Conservation (phyloP, 2,888 invertebrate species). For the Caenorhabditis auriculariae region DNA sequence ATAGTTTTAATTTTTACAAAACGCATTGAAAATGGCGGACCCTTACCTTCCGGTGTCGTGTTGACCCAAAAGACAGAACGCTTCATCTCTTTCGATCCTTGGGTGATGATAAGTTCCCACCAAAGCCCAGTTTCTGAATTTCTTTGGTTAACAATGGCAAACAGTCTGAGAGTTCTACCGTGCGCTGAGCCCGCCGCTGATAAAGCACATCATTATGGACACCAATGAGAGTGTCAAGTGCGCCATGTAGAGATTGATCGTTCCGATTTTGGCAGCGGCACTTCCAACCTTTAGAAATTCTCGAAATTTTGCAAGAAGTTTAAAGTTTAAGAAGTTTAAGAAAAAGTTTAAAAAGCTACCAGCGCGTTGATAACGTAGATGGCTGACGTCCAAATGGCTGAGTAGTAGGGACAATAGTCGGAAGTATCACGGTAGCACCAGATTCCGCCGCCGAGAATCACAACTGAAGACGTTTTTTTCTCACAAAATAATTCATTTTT, state of each 20-base stretch:
- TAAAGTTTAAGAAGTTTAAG: too few species aligned
- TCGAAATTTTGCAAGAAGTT: too few species aligned
- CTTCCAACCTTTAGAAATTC: conserved; percentile 35
- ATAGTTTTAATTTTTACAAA: too few species aligned
- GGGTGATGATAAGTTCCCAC: conserved; percentile 59
- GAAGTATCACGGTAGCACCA: conserved; percentile 59
- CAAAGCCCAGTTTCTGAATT: conserved; percentile 41
- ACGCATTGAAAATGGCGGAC: too few species aligned
- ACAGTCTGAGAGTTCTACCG: conserved; percentile 18
- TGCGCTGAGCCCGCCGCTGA: conserved; percentile 48
- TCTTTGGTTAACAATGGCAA: conserved; percentile 2
- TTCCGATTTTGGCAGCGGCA: conserved; percentile 49
- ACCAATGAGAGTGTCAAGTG: conserved; percentile 59
- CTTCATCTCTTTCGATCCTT: conserved; percentile 48
- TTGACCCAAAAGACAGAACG: conserved; percentile 58
- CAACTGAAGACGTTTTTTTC: conserved; percentile 8
- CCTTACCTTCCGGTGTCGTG: conserved; percentile 50
- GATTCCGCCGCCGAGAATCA: conserved; percentile 56
- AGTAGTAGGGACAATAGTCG: conserved; percentile 62
- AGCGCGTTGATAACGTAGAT: conserved; percentile 50
- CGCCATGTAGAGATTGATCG: conserved; percentile 54
- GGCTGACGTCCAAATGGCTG: conserved; percentile 59
- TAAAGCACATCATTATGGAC: conserved; percentile 56
- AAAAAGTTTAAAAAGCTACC: conserved; percentile 12
- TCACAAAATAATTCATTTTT: background rate